Base-by-base conservation (phyloP, 2,113 vertebrate genomes). In the Bothrops jararaca region DNA sequence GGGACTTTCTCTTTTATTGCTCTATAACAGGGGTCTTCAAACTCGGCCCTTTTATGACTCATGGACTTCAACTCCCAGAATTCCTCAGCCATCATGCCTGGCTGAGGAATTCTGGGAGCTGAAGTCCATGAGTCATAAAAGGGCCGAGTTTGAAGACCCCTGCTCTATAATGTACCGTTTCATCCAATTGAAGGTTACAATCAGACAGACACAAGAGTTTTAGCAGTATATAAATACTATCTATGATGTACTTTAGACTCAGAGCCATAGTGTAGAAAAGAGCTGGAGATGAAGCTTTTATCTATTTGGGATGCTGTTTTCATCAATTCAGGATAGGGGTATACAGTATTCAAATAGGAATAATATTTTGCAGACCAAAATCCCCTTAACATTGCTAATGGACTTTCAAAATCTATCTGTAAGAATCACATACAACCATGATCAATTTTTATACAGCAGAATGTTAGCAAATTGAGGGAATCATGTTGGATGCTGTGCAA, bases 401-500 rank as follows among this genome's bases (percentile, higher is more conserved):
- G 45, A 60, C 4, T 64, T 15, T 23, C 86, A 0, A 0, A 0
- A 18, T 23, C 89, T 42, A 89, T 74, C 9, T 87, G 13, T 22
- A 53, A 42, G 34, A 80, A 29, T 89, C 58, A 20, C 45, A 80
- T 11, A 88, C 92, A 93, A 89, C 87, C 94, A 92, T 0, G n/a
- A 20, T 13, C 87, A 7, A 88, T n/a, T 64, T 57, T 42, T 5
- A 15, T 94, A 9, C 58, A 91, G 56, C 92, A 92, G 53, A 34
- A 53, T 15, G 1, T 2, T 1, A 29, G 3, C 10, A 10, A 90
- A 86, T 89, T 0, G n/a, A 10, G 58, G 9, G 80, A 52, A 34
- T 24, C 39, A 50, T 50, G 91, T 2, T 7, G 1, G 22, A 3
- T 0, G 22, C 2, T 0, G 80, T 3, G 12, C 0, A 0, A 86